Base-by-base conservation (phyloP, 2,888 invertebrate species). In the Eledone cirrhosa region DNA sequence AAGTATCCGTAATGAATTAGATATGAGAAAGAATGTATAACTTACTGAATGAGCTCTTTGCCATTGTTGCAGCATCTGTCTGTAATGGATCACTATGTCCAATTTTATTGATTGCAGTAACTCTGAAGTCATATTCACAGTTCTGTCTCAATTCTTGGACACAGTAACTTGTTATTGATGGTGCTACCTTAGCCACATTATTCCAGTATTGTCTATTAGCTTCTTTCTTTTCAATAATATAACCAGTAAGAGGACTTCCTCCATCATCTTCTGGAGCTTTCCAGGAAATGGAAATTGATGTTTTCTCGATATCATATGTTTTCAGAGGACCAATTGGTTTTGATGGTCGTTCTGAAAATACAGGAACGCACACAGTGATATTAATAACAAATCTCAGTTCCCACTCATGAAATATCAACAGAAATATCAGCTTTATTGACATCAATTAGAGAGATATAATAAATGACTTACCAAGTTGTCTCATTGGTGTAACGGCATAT, bases 181-280 rank as follows among this genome's bases (percentile, higher is more conserved):
- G 82, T 90, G 97, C 96, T 94, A 98, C 96, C 87, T 96, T 95
- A 90, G 96, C 94, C 82, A 97, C 97, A 80, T 96, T 93, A 89
- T 97, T 93, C 88, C 88, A 89, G 81, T 97, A 94, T 41, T 85
- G 82, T 74, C 84, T 87, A 72, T 84, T 85, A 13, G 82, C 82
- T 59, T 89, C 88, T 29, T 86, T 85, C 79, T 63, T 83, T 80
- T 90, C 89, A 13, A 91, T 82, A 76, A 87, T 81, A 83, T 90
- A 90, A 13, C 86, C 87, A 24, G 88, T 90, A 63, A 91, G 82
- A 24, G 89, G 88, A 8, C 88, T 82, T 11, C 90, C 90, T 53
- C 91, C 90, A 81, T 91, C 89, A 80, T 90, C 87, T 65, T 85
- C 84, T 14, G 92, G 92, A 67, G 90, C 87, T 78, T 89, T 87